Conservation (phyloP, 2,113 vertebrate species). For the Trichomycterus rosablanca region DNA sequence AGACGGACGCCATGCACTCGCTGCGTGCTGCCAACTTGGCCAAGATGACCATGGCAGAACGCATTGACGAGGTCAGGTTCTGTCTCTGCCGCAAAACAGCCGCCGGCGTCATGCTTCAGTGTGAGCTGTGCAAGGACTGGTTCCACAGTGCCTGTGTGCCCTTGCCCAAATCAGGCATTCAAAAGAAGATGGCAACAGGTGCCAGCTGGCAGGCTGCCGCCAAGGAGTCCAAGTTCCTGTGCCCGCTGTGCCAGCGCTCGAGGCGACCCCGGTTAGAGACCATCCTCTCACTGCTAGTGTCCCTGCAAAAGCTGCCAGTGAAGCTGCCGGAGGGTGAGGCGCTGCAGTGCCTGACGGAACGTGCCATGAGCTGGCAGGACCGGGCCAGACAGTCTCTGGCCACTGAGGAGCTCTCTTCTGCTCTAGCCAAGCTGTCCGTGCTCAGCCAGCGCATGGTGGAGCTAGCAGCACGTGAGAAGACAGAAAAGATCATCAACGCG, state of each 20-base stretch:
- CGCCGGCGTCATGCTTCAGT: conserved; percentile 94
- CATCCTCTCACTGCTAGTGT: conserved; percentile 91
- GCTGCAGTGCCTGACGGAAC: conserved; percentile 91
- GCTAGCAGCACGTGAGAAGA: conserved; percentile 94
- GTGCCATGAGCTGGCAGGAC: conserved; percentile 98
- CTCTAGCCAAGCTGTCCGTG: conserved; percentile 92
- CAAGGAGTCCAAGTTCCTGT: conserved; percentile 94
- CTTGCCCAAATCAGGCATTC: conserved; percentile 83
- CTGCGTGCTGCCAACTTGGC: conserved; percentile 89
- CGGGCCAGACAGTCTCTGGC: conserved; percentile 88
- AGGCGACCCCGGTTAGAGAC: conserved; percentile 90
- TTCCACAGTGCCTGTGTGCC: conserved; percentile 93
- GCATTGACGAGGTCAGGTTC: conserved; percentile 94
- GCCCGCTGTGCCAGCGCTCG: conserved; percentile 90
- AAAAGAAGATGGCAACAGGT: conserved; percentile 81
- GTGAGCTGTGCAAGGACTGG: conserved; percentile 98
- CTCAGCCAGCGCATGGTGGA: conserved; percentile 98
- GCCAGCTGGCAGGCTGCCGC: conserved; percentile 84
- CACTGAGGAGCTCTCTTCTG: conserved; percentile 92
- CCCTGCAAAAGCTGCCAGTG: conserved; percentile 92
- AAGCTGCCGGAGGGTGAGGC: conserved; percentile 92
- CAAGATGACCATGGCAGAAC: conserved; percentile 97
- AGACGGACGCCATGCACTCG: conserved; percentile 89
- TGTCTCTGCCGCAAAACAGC: conserved; percentile 91
- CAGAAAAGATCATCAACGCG: conserved; percentile 96